Conservation (phyloP, 2,113 vertebrate genomes). For the Tetraodon nigroviridis region DNA sequence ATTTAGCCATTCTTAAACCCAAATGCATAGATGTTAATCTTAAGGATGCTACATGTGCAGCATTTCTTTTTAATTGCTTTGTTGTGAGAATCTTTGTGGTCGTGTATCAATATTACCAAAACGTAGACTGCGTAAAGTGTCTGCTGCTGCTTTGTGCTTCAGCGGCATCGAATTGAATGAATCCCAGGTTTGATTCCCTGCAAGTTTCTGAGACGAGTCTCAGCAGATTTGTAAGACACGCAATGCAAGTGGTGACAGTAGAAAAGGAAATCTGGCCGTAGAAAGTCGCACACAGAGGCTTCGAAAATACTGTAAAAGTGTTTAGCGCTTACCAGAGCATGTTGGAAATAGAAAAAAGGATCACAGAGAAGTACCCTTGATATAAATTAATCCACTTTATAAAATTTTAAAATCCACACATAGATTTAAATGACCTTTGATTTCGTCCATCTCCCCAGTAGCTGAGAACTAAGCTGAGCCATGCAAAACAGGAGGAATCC, state of each 20-base stretch:
- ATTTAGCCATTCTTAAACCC: conserved; percentile 32
- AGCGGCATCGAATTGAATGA: conserved; percentile 36
- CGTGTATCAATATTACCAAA: conserved; percentile 25
- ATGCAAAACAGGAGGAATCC: conserved; percentile 55
- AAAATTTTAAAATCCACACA: conserved; percentile 56
- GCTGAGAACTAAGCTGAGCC: conserved; percentile 49
- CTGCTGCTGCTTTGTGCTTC: conserved; percentile 63
- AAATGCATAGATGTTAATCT: conserved; percentile 61
- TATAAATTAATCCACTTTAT: conserved; percentile 62
- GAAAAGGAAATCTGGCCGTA: conserved; percentile 27
- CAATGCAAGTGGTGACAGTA: conserved; percentile 7
- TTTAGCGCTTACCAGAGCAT: conserved; percentile 37
- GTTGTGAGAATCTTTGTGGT: conserved; percentile 30
- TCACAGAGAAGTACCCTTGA: conserved; percentile 42
- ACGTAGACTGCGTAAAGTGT: conserved; percentile 39
- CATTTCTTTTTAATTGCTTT: conserved; percentile 11
- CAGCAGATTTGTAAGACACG: conserved; percentile 24
- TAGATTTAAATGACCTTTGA: conserved; percentile 39
- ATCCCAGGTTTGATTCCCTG: conserved; percentile 46
- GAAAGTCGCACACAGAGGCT: conserved; percentile 46
- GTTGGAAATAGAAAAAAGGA: conserved; percentile 34
- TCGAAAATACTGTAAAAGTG: conserved; percentile 25
- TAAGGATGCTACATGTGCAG: conserved; percentile 42
- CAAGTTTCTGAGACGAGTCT: conserved; percentile 42
- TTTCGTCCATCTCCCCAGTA: conserved; percentile 24